Percentiles rank a stretch among this genome's conserved stretches.
Evolutionary conservation across 2,888 invertebrate species (phyloP).

Genomic region (Ethmia dodecea): DNA sequence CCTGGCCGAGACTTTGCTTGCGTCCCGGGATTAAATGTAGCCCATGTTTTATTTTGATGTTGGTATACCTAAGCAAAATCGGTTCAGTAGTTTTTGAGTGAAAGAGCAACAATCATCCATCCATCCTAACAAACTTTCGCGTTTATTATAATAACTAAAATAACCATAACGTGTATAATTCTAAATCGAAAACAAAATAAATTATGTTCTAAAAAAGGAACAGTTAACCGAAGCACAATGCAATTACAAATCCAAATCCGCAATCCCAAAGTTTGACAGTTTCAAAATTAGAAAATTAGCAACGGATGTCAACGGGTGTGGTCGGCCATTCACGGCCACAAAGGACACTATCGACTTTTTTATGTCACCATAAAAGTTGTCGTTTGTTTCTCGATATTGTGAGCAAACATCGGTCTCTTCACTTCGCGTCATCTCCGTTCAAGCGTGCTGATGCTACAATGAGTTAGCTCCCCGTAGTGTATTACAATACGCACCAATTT

Average conservation of each 20-base stretch:
- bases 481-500: constrained; percentile 60
- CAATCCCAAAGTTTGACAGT: constrained; percentile 17
- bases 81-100: too few species aligned
- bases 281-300: constrained; percentile 63
- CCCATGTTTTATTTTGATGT: too few species aligned
- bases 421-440: too few species aligned
- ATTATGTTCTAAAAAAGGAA: too few species aligned
- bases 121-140: too few species aligned
- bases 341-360: constrained; percentile 26
- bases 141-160: too few species aligned
- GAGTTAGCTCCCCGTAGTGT: constrained; percentile 54
- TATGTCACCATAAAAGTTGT: constrained; percentile 27
- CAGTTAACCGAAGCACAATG: constrained; percentile 5
- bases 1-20: too few species aligned
- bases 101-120: too few species aligned
- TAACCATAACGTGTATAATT: too few species aligned
- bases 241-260: constrained; percentile 14
- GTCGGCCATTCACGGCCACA: constrained; percentile 59
- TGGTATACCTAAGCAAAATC: too few species aligned
- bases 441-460: constrained; percentile 36
- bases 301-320: constrained; percentile 65
- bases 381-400: constrained; percentile 44
- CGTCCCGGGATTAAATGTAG: too few species aligned
- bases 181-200: too few species aligned
- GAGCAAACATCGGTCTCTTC: constrained; percentile 40